phyloP scores from a whole-genome alignment of 2,113 vertebrate species.

The Oryctolagus cuniculus region DNA sequence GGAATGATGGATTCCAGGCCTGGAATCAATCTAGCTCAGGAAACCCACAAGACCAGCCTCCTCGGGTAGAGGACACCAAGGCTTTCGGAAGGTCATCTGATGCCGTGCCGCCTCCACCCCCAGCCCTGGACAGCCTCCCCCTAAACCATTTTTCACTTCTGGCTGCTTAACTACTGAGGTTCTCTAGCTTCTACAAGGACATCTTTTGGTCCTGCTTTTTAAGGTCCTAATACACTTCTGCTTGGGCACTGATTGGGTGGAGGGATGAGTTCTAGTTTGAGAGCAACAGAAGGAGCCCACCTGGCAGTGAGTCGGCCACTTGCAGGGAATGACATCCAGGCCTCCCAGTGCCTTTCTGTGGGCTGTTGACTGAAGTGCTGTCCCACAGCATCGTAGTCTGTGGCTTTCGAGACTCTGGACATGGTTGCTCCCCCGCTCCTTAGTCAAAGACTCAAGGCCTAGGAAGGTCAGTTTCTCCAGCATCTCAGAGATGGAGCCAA shows the following conservation, averaged over 20 bases:
- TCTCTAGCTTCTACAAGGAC: not conserved
- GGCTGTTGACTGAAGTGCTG: not conserved
- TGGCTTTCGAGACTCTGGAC: not conserved
- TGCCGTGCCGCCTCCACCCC: not conserved
- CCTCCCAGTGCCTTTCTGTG: not conserved
- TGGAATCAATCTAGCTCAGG: slow-evolving; percentile 76
- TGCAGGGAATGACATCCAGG: not conserved
- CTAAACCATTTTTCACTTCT: not conserved
- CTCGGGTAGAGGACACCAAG: slow-evolving; percentile 43
- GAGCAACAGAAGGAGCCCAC: not conserved
- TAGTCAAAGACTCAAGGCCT: not conserved
- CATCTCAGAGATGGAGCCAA: not conserved
- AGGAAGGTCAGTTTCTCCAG: not conserved
- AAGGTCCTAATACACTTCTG: not conserved
- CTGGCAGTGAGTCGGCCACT: not conserved
- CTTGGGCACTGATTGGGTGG: not conserved
- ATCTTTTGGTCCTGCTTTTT: not conserved
- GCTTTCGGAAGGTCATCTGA: slow-evolving; percentile 76
- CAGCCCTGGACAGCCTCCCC: slow-evolving; percentile 7
- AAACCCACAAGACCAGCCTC: slow-evolving; percentile 69
- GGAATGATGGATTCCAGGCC: slow-evolving; percentile 77
- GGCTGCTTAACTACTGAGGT: not conserved
- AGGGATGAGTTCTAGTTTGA: not conserved
- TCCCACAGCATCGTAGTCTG: not conserved
- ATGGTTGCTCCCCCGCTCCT: not conserved